Conservation (phyloP, 2,888 invertebrate genomes). For the Hydrotaea diabolus region DNA sequence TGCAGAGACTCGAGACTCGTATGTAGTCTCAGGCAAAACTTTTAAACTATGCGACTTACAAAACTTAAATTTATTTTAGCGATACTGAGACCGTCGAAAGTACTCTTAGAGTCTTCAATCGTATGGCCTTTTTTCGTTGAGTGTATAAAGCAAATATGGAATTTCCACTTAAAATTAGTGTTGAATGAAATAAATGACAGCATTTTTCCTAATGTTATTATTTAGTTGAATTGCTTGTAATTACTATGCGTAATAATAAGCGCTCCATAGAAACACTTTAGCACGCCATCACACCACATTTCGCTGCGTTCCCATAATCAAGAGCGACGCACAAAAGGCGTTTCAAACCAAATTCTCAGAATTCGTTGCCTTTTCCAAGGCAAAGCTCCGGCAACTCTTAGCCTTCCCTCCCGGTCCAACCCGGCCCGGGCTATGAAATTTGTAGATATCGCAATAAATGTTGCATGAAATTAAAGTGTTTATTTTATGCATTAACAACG, state of each 20-base stretch:
- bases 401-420: background rate
- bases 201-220: background rate
- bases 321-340: conserved; percentile 1
- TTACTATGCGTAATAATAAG: conserved; percentile 1
- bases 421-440: background rate
- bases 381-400: background rate
- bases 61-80: too few relatives aligned
- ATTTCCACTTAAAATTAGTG: background rate
- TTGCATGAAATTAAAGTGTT: conserved; percentile 76
- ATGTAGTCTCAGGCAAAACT: too few relatives aligned
- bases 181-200: background rate
- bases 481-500: conserved; percentile 55
- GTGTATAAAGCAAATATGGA: conserved; percentile 14
- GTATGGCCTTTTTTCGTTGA: background rate
- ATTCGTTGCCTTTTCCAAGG: background rate
- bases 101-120: too few relatives aligned
- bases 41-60: too few relatives aligned
- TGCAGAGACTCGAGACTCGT: too few relatives aligned
- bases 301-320: background rate
- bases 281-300: conserved; percentile 6
- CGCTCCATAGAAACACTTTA: conserved; percentile 5
- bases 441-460: conserved; percentile 69
- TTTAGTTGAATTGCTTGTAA: background rate
- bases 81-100: too few relatives aligned
- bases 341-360: background rate